Base-by-base conservation (phyloP, 2,888 invertebrate species). In the Melanophora roralis region DNA sequence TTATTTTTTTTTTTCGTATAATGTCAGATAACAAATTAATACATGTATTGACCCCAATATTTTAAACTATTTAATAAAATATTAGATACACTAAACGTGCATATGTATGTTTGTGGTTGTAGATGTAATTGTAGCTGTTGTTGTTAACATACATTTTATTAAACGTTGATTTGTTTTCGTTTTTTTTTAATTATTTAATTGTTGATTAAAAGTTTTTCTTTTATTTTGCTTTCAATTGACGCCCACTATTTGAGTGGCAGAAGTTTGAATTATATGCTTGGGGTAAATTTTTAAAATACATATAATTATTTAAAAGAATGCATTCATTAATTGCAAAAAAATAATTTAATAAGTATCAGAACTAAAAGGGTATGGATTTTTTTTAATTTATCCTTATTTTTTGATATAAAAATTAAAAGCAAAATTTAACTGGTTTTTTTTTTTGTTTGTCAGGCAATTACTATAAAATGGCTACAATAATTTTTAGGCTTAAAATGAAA, bases 41-140 rank as follows among this genome's bases (percentile, higher is more conserved):
- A 75, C 82, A 60, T 55, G 69, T 80, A 78, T 82, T 80, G 81
- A 80, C 82, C 81, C 75, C 73, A 82, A 82, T 82, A 71, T 69
- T 74, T 78, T 43, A 71, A 49, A 71, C 72, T 64, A 68, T 59
- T 69, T 71, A 69, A 49, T 76, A 43, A 62, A 60, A 64, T 62
- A 75, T 72, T 67, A 57, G 71, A 79, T 75, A 75, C 71, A 76
- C 55, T 45, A n/a, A n/a, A n/a, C 21, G 8, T 43, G 23, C 11
- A 7, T n/a, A 6, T 27, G 6, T 27, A 6, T 27, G 6, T 59
- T 34, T 32, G 27, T 34, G 21, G 47, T 55, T 27, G 11, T 27
- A 51, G 16, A 23, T 38, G 38, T 53, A 43, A 36, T 1, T 57
- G 60, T 47, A 16, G 27, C 27, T 3, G 27, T 6, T 27, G 27